Conservation (phyloP, 92 coral and sea anemone genomes). For the Metridium senile region DNA sequence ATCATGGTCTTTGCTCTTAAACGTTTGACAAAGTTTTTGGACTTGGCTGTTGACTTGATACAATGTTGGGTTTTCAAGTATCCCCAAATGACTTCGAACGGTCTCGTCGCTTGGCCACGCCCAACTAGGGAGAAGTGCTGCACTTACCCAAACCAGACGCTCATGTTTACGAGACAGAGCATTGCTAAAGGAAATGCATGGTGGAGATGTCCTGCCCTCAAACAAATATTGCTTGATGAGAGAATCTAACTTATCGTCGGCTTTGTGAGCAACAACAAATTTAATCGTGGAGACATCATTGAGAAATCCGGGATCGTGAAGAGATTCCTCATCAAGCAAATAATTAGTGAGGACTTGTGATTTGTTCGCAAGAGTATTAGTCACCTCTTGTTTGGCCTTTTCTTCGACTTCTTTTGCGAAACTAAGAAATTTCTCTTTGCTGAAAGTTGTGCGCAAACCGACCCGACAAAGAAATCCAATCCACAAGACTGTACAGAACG, state of each 20-base stretch:
- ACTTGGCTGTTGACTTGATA: slow-evolving; percentile 62
- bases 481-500: slow-evolving; percentile 60
- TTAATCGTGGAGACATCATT: slow-evolving; percentile 51
- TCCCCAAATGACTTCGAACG: slow-evolving; percentile 24
- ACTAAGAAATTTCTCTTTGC: slow-evolving; percentile 52
- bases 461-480: slow-evolving; percentile 60
- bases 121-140: slow-evolving; percentile 67
- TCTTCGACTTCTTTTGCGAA: slow-evolving; percentile 65
- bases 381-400: slow-evolving; percentile 31
- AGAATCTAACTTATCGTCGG: slow-evolving; percentile 26
- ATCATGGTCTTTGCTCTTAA: slow-evolving; percentile 47
- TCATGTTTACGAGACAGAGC: slow-evolving; percentile 51
- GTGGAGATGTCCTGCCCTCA: slow-evolving; percentile 4
- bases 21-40: slow-evolving; percentile 38
- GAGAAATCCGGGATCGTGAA: slow-evolving; percentile 49
- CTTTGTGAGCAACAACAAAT: slow-evolving; percentile 61
- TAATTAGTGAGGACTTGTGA: slow-evolving; percentile 56
- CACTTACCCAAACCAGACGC: slow-evolving; percentile 72
- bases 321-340: slow-evolving; percentile 30
- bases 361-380: slow-evolving; percentile 42
- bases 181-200: slow-evolving; percentile 49
- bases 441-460: slow-evolving; percentile 57
- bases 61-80: slow-evolving; percentile 51
- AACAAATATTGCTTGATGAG: slow-evolving; percentile 55
- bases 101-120: slow-evolving; percentile 17